Evolutionary conservation across 2,888 invertebrate species (phyloP), one percentile per base, ranked within the genome.

Genomic region (Parnassius glacialis): DNA sequence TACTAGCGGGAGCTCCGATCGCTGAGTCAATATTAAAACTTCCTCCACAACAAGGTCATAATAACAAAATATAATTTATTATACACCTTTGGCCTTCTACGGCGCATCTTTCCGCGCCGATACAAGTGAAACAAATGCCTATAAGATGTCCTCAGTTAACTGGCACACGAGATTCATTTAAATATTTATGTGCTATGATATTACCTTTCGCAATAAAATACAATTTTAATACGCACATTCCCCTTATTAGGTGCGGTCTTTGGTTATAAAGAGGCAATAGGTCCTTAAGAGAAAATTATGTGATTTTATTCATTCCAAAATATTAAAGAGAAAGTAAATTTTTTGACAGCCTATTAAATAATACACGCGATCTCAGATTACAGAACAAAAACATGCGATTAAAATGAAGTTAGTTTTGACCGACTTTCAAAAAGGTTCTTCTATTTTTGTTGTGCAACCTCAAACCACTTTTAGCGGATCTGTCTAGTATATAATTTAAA

Each of bases 101-200:
- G 53, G 48, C 43, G 41, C 45, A 57, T 57, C 48, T 51, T 42
- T 9, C 13, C n/a, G n/a, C 42, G 50, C 25, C 50, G 13, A 48
- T 7, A 41, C 13, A 12, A 12, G 42, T 43, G 50, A 51, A 47
- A 34, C 52, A 48, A 44, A 55, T 12, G 45, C 12, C 51, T 25
- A 52, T 25, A 52, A 9, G 51, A 34, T 41, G 62, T 55, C 54
- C 25, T 51, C 51, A 42, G n/a, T 34, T 16, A 34, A 12, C 44
- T 47, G 56, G 57, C 3, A 12, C 25, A 12, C 25, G 43, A 47
- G 12, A 1, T 50, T 50, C 43, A 59, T 59, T 59, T 59, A 43
- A 54, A 62, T 59, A 62, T 62, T 62, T 59, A 55, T 45, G 16
- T n/a, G 41, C 52, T 54, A 57, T 62, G 48, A 54, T 54, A 41